These are phyloP conservation scores for Paelopatides confundens DNA, from an alignment of 53 echinoderm and acorn worm genomes.

Conservation along the genomic window DNA sequence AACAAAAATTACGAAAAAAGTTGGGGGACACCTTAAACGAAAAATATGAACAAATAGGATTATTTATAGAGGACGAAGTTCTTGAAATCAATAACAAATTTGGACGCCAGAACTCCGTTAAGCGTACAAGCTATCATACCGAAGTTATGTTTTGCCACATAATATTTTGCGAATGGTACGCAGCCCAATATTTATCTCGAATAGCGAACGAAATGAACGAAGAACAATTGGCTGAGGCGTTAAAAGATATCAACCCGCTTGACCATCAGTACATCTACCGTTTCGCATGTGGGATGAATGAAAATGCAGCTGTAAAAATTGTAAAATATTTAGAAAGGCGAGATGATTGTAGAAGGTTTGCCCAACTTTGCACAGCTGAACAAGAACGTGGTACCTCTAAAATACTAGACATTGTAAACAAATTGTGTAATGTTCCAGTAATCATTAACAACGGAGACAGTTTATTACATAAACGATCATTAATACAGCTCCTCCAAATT, in stretches of 20 bases:
- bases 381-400: too few species aligned
- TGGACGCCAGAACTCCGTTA: too few species aligned
- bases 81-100: neutral
- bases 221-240: neutral
- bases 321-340: neutral
- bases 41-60: neutral
- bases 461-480: too few species aligned
- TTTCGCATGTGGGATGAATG: neutral
- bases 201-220: neutral
- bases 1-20: too few species aligned
- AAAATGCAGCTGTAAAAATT: neutral
- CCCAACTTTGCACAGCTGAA: too few species aligned
- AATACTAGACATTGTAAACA: too few species aligned
- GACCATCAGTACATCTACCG: neutral
- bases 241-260: neutral
- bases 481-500: too few species aligned
- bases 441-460: too few species aligned
- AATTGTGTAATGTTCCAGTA: too few species aligned
- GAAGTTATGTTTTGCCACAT: neutral
- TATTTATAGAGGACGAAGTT: constrained; percentile 2
- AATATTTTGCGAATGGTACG: neutral
- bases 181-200: neutral
- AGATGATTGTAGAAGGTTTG: too few species aligned
- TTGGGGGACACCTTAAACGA: neutral
- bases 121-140: neutral